Conservation (phyloP, 2,113 vertebrate species). For the Oreochromis aureus region DNA sequence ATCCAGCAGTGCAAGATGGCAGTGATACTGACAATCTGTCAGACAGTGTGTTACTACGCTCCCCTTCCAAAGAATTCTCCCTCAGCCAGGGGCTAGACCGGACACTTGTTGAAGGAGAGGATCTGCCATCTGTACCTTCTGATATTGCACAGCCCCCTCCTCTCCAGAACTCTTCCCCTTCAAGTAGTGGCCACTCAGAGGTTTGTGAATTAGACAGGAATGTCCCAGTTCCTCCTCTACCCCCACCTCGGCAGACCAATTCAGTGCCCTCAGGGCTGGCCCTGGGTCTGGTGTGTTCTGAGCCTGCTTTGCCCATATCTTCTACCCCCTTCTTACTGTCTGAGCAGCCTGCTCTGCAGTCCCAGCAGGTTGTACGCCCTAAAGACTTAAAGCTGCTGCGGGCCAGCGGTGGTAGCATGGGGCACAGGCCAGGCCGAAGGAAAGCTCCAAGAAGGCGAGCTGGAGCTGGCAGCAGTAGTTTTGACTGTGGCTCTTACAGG, state of each 20-base stretch:
- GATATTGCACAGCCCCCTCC: slow-evolving; percentile 55
- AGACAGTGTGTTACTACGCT: slow-evolving; percentile 76
- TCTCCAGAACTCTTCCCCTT: slow-evolving; percentile 72
- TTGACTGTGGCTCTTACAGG: slow-evolving; percentile 76
- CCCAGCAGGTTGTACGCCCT: slow-evolving; percentile 82
- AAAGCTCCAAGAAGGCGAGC: slow-evolving; percentile 74
- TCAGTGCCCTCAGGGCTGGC: slow-evolving; percentile 71
- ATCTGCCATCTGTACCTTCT: slow-evolving; percentile 47
- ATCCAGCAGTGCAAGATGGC: slow-evolving; percentile 61
- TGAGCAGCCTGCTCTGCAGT: slow-evolving; percentile 65
- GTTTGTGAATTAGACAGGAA: slow-evolving; percentile 60
- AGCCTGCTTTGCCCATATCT: slow-evolving; percentile 69
- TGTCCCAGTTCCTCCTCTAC: slow-evolving; percentile 63
- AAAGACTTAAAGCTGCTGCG: slow-evolving; percentile 83
- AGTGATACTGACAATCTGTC: slow-evolving; percentile 81
- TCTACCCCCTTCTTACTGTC: slow-evolving; percentile 69
- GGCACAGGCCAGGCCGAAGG: slow-evolving; percentile 71
- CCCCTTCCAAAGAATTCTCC: slow-evolving; percentile 73
- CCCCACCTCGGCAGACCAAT: slow-evolving; percentile 74
- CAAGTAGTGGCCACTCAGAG: slow-evolving; percentile 72
- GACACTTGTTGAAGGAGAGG: slow-evolving; percentile 76
- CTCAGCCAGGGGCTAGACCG: slow-evolving; percentile 74
- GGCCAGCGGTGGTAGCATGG: slow-evolving; percentile 56
- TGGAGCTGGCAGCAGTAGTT: slow-evolving; percentile 74
- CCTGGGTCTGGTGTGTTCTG: slow-evolving; percentile 71